Base-by-base conservation (phyloP, 1,140 invertebrate genomes). In the Chironomus striatipennis region DNA sequence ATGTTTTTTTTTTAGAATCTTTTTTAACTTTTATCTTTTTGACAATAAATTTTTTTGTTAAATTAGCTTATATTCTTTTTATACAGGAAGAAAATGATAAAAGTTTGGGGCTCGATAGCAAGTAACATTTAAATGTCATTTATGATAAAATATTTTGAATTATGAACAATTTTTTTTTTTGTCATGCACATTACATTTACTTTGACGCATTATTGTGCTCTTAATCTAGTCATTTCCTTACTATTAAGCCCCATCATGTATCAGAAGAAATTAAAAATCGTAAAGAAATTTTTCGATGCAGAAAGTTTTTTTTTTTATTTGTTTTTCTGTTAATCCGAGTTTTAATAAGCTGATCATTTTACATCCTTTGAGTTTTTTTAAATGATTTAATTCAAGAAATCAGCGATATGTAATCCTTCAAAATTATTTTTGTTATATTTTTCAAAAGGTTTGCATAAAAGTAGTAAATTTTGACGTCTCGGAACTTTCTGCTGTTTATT, bases 31-130 rank as follows among this genome's bases (percentile, higher is more conserved):
- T 57, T 57, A 57, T 57, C 47, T 57, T 57, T 57, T 57, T n/a
- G 47, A 57, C 47, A 57, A 57, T 57, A 57, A 57, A 57, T 57
- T 57, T 57, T n/a, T 57, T 34, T n/a, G 47, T 57, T 57, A 57
- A 57, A n/a, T 57, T 57, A 57, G 12, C 47, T 57, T 57, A 57
- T 57, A 15, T 57, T 15, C n/a, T 57, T 57, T 57, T 57, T 57
- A 57, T 57, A 57, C 47, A 57, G n/a, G 47, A 57, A 57, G 4
- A 57, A 57, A 57, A 12, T n/a, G n/a, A 57, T n/a, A 57, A 57
- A 57, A 12, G 4, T 57, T 57, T 57, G 4, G 47, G 47, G 47
- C 47, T 57, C 15, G 47, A 57, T 57, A 57, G 47, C 47, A 57
- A n/a, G 43, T 15, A 47, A 10, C 24, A 34, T 47, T 47, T 15